Evolutionary conservation across 2,888 invertebrate genomes (phyloP), one percentile per base, ranked within the genome.

Genomic region (Odontothrips loti): DNA sequence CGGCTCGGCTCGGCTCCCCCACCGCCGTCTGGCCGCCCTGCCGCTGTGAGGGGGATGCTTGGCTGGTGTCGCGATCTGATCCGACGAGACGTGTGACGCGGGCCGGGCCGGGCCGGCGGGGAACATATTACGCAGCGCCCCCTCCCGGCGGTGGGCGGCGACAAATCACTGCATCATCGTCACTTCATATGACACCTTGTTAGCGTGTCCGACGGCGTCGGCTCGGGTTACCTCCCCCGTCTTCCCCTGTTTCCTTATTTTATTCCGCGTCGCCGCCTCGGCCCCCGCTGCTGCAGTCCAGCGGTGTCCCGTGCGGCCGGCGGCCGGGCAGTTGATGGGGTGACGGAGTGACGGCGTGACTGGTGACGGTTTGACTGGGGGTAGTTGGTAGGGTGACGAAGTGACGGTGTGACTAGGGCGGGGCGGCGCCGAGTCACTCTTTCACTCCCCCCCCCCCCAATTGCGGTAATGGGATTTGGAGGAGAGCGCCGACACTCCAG

Each of bases 91-190:
- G 51, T 12, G 51, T 20, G 58, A n/a, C 20, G 58, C 58, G 58
- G 11, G 58, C 15, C 58, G 58, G 58, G 15, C 15, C 17, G 58
- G 58, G 15, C 20, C 58, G 58, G 58, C 58, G 23, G 68, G 68
- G 68, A 23, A 75, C 68, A 75, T 75, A 75, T 75, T 23, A 75
- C 68, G 10, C 12, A 9, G 68, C 23, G 0, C 15, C 58, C 51
- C 23, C 58, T 2, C 58, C 17, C 68, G 27, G 27, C 68, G 27
- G 23, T 9, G 68, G 27, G 27, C 23, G 68, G 68, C 23, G 68
- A 75, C 68, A 27, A 75, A 75, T 75, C 68, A 75, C 68, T 75
- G 68, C 68, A 23, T 75, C 23, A 27, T 75, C 68, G 68, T 75
- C 68, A 75, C 68, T 75, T 9, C 27, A 27, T 27, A 27, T 27